Conservation (phyloP, 1,140 invertebrate genomes). For the Drosophila pandora region DNA sequence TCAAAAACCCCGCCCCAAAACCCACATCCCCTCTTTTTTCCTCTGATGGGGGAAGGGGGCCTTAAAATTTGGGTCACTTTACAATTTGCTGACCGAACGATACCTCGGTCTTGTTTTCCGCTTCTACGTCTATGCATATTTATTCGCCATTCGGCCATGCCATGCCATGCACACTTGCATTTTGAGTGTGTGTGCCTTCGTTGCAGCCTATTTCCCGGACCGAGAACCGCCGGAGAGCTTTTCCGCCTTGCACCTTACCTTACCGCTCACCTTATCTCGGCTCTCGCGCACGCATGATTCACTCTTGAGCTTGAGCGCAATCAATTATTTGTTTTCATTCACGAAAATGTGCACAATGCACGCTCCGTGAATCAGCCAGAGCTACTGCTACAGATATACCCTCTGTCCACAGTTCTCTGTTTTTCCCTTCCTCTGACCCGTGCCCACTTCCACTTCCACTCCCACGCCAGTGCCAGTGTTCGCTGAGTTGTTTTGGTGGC, state of each 20-base stretch:
- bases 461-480: constrained; percentile 13
- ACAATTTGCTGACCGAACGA: constrained; percentile 78
- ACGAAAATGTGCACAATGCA: constrained; percentile 72
- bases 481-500: constrained; percentile 24
- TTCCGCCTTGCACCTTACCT: constrained; percentile 23
- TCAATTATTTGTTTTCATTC: constrained; percentile 77
- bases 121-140: constrained; percentile 51
- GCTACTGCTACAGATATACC: background rate
- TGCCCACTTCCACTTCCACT: constrained; percentile 2
- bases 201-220: constrained; percentile 62
- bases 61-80: constrained; percentile 76
- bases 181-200: constrained; percentile 38
- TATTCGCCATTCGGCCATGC: constrained; percentile 63
- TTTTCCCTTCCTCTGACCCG: background rate
- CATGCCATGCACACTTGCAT: constrained; percentile 60
- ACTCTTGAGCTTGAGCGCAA: constrained; percentile 55
- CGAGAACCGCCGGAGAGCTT: background rate
- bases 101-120: constrained; percentile 57
- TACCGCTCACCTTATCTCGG: constrained; percentile 32
- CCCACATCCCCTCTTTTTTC: constrained; percentile 21
- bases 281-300: constrained; percentile 65
- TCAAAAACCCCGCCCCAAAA: background rate
- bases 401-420: constrained; percentile 2
- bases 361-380: constrained; percentile 47
- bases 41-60: constrained; percentile 4